phyloP scores from a whole-genome alignment of 2,113 vertebrate species.

The Hemicordylus capensis region DNA sequence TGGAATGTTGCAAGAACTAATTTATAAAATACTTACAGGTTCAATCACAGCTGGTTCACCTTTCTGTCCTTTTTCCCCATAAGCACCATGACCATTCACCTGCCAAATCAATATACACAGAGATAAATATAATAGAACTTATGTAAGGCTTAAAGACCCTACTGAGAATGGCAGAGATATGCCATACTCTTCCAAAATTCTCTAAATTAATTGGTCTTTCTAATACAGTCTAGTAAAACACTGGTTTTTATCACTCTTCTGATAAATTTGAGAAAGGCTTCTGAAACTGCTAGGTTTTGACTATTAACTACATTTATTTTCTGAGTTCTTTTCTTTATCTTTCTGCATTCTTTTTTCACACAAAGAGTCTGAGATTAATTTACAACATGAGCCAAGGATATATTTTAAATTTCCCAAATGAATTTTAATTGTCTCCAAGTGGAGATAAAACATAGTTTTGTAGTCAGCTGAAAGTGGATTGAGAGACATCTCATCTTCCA shows the following conservation, averaged over 20 bases:
- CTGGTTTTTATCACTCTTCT: neutral
- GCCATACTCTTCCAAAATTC: neutral
- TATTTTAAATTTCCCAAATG: neutral
- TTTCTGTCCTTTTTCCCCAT: slow-evolving; percentile 94
- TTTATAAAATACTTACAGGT: slow-evolving; percentile 83
- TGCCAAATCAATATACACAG: slow-evolving; percentile 52
- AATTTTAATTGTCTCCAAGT: neutral
- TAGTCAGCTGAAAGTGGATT: neutral
- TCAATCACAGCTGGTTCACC: slow-evolving; percentile 96
- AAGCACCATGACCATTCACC: slow-evolving; percentile 82
- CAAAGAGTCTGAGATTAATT: neutral
- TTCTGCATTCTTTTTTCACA: neutral
- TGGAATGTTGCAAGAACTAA: neutral
- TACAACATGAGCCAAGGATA: too few species aligned
- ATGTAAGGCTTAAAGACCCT: neutral
- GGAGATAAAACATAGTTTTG: neutral
- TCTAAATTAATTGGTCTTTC: neutral
- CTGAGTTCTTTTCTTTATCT: neutral
- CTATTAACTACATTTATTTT: neutral
- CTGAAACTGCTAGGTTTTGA: neutral
- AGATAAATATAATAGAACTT: slow-evolving; percentile 48
- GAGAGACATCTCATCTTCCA: neutral
- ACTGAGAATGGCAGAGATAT: neutral
- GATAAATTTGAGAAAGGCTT: neutral
- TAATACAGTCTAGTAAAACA: neutral